A percentile compares a stretch with the other conserved stretches of the same genome.
These are phyloP conservation scores for Campoletis raptor DNA, from an alignment of 2,888 invertebrate species.

Conservation along the genomic window DNA sequence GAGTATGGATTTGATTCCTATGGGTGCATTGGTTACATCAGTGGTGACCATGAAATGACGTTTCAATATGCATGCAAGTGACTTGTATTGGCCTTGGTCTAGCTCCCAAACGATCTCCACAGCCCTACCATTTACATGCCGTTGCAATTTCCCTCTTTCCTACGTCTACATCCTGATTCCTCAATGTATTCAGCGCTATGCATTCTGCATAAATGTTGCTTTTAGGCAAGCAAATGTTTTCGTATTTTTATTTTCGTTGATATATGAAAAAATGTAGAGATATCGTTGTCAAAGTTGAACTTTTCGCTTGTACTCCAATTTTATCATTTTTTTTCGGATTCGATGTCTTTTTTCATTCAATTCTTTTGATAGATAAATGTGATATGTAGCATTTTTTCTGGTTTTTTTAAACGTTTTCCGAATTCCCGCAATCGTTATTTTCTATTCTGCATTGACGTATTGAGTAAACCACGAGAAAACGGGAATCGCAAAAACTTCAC, in stretches of 20 bases:
- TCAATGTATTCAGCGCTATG: background rate
- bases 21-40: constrained; percentile 66
- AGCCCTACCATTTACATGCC: constrained; percentile 45
- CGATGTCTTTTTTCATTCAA: background rate
- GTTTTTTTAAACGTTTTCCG: constrained; percentile 45
- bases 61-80: constrained; percentile 79
- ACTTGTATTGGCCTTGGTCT: constrained; percentile 42
- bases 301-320: background rate
- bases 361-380: background rate
- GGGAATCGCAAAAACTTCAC: constrained; percentile 38
- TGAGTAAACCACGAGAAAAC: constrained; percentile 77
- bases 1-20: background rate
- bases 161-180: no score
- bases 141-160: constrained; percentile 28
- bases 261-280: background rate
- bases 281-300: background rate
- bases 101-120: background rate
- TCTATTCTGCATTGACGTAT: constrained; percentile 77
- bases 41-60: constrained; percentile 80
- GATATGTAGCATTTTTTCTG: constrained; percentile 40
- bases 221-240: background rate
- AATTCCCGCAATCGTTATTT: constrained; percentile 79
- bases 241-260: background rate
- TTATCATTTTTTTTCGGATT: background rate
- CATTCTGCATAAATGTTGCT: background rate